phyloP scores from a whole-genome alignment of 2,888 invertebrate species.

The Isotomurus palustris region DNA sequence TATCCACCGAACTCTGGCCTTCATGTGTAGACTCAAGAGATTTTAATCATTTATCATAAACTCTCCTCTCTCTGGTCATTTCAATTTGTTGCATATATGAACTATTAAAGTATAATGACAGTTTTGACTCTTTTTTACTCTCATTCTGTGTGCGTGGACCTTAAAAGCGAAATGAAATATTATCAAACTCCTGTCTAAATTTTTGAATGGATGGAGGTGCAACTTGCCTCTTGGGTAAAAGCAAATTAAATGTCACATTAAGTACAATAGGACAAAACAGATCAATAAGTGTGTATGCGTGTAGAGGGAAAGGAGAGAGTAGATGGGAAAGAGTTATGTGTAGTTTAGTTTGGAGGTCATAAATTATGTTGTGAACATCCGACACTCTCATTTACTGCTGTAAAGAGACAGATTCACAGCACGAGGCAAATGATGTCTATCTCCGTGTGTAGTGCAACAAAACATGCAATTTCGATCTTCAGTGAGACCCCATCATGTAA shows the following conservation, averaged over 20 bases:
- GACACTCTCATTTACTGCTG: slow-evolving; percentile 11
- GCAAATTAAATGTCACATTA: not conserved
- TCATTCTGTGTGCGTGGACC: no score
- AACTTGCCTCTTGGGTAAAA: not conserved
- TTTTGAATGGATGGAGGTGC: no score
- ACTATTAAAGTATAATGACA: no score
- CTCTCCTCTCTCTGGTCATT: no score
- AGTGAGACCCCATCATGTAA: not conserved
- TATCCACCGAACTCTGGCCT: no score
- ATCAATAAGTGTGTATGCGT: not conserved
- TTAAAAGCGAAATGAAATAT: no score
- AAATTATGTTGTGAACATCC: slow-evolving; percentile 11
- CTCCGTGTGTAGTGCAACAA: slow-evolving; percentile 8
- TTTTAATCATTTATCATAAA: no score
- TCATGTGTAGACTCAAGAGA: no score
- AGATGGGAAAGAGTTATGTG: no score
- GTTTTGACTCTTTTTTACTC: no score
- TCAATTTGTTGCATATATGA: no score
- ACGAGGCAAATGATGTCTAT: slow-evolving; percentile 9
- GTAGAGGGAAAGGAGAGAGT: not conserved
- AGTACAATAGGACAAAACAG: not conserved
- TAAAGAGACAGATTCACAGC: slow-evolving; percentile 15
- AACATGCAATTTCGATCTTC: slow-evolving; percentile 9
- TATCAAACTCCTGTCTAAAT: no score
- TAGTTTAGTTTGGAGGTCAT: slow-evolving; percentile 5